A percentile compares a stretch with the other conserved stretches of the same genome.
These are phyloP conservation scores for Cephus runcator DNA, from an alignment of 2,888 invertebrate species.

Conservation along the genomic window DNA sequence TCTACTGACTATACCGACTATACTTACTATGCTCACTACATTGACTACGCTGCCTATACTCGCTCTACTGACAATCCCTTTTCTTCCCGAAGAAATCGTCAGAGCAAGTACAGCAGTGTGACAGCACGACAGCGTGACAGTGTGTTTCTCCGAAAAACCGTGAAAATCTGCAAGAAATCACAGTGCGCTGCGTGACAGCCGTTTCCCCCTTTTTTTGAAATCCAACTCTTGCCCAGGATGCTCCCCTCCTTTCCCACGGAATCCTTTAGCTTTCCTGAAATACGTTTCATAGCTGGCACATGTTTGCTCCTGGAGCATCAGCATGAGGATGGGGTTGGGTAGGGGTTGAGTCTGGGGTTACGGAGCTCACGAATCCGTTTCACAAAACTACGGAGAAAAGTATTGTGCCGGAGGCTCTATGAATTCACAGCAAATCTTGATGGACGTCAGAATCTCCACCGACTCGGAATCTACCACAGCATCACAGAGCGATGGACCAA, in stretches of 20 bases:
- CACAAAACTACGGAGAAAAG: neutral
- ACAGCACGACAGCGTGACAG: too few species aligned
- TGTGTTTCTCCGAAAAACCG: slow-evolving; percentile 37
- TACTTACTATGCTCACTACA: too few species aligned
- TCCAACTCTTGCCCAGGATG: slow-evolving; percentile 53
- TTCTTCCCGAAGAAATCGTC: too few species aligned
- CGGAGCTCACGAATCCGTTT: neutral
- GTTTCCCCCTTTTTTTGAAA: slow-evolving; percentile 39
- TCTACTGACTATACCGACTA: too few species aligned
- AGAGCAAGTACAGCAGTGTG: too few species aligned
- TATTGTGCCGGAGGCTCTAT: neutral
- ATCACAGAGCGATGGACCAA: too few species aligned
- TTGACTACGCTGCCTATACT: too few species aligned
- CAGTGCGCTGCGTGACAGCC: slow-evolving; percentile 21
- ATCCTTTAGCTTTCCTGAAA: slow-evolving; percentile 59
- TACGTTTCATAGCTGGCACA: slow-evolving; percentile 24
- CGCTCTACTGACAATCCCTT: too few species aligned
- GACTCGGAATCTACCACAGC: too few species aligned
- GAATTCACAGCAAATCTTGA: slow-evolving; percentile 47
- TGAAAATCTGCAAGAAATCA: slow-evolving; percentile 46
- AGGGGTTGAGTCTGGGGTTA: neutral
- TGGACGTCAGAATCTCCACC: slow-evolving; percentile 37
- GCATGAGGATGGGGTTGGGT: neutral
- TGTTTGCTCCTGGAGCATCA: neutral
- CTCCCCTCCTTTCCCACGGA: slow-evolving; percentile 58